Conservation (phyloP, 2,888 invertebrate genomes). For the Cheilosia grossa region DNA sequence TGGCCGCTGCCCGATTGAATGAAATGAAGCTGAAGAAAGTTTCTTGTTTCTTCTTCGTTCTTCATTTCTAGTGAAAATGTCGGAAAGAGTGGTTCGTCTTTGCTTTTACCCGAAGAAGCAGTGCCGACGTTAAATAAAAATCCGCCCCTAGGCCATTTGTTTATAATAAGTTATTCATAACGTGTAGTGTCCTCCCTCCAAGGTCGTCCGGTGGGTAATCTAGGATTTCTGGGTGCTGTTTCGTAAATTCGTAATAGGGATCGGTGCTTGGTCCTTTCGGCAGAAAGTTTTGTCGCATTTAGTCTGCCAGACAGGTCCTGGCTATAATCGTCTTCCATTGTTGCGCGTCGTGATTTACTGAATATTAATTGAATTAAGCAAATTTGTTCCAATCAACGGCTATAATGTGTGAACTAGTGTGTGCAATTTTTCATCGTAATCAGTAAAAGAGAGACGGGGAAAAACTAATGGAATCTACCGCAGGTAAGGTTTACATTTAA, state of each 20-base stretch:
- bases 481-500: constrained; percentile 49
- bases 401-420: constrained; percentile 29
- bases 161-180: constrained; percentile 65
- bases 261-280: neutral
- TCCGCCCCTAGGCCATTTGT: constrained; percentile 41
- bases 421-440: constrained; percentile 7
- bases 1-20: constrained; percentile 4
- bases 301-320: constrained; percentile 30
- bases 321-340: neutral
- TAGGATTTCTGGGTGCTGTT: constrained; percentile 30
- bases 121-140: constrained; percentile 25
- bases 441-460: constrained; percentile 2
- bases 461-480: constrained; percentile 37
- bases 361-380: constrained; percentile 38
- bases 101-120: neutral
- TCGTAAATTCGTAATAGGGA: constrained; percentile 23
- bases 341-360: constrained; percentile 22
- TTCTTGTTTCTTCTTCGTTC: constrained; percentile 1
- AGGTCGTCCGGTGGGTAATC: constrained; percentile 47
- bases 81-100: constrained; percentile 38
- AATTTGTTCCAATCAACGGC: constrained; percentile 24
- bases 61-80: constrained; percentile 58
- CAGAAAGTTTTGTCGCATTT: neutral
- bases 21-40: constrained; percentile 52
- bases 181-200: constrained; percentile 35